A percentile compares a stretch with the other conserved stretches of the same genome.
These are phyloP conservation scores for Rattus norvegicus DNA, from an alignment of 2,113 vertebrate genomes.

Conservation along the genomic window GRCr8 NC_086024.1:27842001-27842500, in stretches of 20 bases:
- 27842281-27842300: neutral
- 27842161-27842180: neutral
- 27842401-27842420: neutral
- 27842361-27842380: neutral
- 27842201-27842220: neutral
- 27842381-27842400: neutral
- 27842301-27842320: neutral
- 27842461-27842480: neutral
- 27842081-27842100: neutral
- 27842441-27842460: neutral
- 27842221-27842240: neutral
- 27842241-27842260: neutral
- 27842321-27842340: neutral
- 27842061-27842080: neutral
- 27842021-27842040: neutral
- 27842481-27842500: neutral
- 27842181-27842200: neutral
- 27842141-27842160: neutral
- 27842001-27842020: neutral
- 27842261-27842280: neutral
- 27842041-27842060: neutral
- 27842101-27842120: neutral
- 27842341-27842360: neutral
- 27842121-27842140: conserved; percentile 7
- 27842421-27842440: neutral